Base-by-base conservation (phyloP, 2,888 invertebrate species). In the Athrips mouffetella region DNA sequence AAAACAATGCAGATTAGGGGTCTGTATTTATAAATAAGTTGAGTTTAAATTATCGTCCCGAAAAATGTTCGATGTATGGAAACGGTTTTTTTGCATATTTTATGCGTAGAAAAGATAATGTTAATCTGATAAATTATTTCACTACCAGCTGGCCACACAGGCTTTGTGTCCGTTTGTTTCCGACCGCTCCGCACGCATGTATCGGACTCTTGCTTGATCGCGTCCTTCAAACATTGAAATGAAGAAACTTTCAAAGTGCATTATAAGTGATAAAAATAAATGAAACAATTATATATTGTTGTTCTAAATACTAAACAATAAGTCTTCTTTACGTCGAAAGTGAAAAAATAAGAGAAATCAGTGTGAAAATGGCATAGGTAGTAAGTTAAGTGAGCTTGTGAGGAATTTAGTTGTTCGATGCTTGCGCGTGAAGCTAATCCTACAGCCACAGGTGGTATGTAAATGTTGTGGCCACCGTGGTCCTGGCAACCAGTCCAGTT, bases 311-410 rank as follows among this genome's bases (percentile, higher is more conserved):
- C 25, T 35, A 48, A 18, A 45, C 8, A 48, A 51, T 46, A 15
- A 37, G 25, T 39, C 35, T 29, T 37, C 18, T 20, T 8, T 49
- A 50, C 30, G 51, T 50, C 20, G 25, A 51, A 40, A 30, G 39
- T 49, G 37, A 51, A 56, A 52, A 49, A 56, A 54, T 60, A 29
- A 7, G 16, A 16, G 10, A 30, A 50, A 33, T 13, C 16, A 10
- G 8, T 13, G 15, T 29, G 27, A n/a, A 33, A 45, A 11, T 48
- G 8, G 46, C 50, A n/a, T 63, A 62, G 62, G 63, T 64, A 65
- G 63, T 76, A 81, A 86, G 85, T 85, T 85, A 78, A 86, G 81
- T 87, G 84, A 86, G 86, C 86, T 82, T 80, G 63, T 65, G 60
- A 65, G 67, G 64, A 52, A 52, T 48, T 46, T 50, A 52, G 57